Base-by-base conservation (phyloP, 1,140 invertebrate species). In the Ceratosolen fusciceps region DNA sequence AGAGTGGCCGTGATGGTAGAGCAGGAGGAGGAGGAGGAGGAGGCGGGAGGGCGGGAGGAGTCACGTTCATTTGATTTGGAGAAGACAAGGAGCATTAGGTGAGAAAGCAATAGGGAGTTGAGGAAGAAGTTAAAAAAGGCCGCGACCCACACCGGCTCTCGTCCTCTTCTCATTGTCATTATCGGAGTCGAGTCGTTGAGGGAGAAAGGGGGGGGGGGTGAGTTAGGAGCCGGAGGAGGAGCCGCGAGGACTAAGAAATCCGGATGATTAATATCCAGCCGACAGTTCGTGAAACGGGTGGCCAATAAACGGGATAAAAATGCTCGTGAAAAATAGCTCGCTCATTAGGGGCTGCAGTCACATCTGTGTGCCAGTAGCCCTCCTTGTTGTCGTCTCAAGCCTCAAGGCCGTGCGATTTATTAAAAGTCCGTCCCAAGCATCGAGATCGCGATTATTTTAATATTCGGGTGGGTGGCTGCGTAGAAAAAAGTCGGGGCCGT, bases 241-340 rank as follows among this genome's bases (percentile, higher is more conserved):
- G 10, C 1, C 43, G 12, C 8, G 71, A 58, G 52, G 24, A 62
- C 49, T 74, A 68, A 79, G 79, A 80, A 75, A 80, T 80, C 72
- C 47, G 86, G 83, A 90, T 90, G 89, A 90, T 90, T 90, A 90
- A 90, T 90, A 90, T 89, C 87, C 87, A 85, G 88, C 89, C 86
- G 89, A 90, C 89, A 90, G 89, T 89, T 88, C 85, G 87, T 89
- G 89, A 90, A 90, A 85, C 88, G 87, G 43, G 85, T 87, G 87
- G 88, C 89, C 89, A 90, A 90, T 90, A 90, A 90, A 90, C 89
- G 89, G 89, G 88, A 90, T 90, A 90, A 90, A 90, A 90, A 89
- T 90, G 87, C 88, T 89, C 88, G 89, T 90, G 89, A 90, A 90
- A 90, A 90, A 90, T 90, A 89, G 88, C 88, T 88, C 84, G 88